A percentile compares a stretch with the other conserved stretches of the same genome.
These are phyloP conservation scores for Eupithecia subumbrata DNA, from an alignment of 2,888 invertebrate genomes.

Conservation along the genomic window DNA sequence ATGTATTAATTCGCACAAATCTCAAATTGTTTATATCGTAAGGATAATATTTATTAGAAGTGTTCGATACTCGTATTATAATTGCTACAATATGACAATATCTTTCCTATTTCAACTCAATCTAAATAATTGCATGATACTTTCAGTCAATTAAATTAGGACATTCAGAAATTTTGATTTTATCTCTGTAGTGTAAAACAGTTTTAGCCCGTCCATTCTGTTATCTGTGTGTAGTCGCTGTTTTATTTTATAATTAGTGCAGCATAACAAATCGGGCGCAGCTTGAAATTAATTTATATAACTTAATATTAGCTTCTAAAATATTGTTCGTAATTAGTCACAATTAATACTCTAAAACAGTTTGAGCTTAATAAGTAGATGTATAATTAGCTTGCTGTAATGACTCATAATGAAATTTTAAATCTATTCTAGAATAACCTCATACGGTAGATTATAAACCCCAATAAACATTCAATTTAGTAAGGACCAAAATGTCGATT, in stretches of 20 bases:
- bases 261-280: neutral
- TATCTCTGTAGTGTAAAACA: neutral
- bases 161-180: neutral
- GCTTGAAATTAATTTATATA: conserved; percentile 10
- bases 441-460: conserved; percentile 52
- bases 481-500: conserved; percentile 68
- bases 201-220: conserved; percentile 41
- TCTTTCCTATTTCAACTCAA: conserved; percentile 14
- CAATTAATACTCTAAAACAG: conserved; percentile 43
- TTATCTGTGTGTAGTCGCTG: conserved; percentile 6
- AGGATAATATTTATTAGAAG: conserved; percentile 16
- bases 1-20: conserved; percentile 44
- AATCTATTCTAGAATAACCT: conserved; percentile 52
- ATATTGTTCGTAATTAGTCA: conserved; percentile 27
- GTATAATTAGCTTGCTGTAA: conserved; percentile 56
- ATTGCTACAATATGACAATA: conserved; percentile 30
- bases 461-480: conserved; percentile 58
- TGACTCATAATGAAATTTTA: conserved; percentile 50
- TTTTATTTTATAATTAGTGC: neutral
- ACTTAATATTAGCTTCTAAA: conserved; percentile 25
- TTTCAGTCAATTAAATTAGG: conserved; percentile 8
- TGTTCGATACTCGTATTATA: conserved; percentile 21
- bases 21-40: conserved; percentile 30
- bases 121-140: conserved; percentile 9
- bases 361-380: conserved; percentile 52